Percentiles rank a stretch among this genome's conserved stretches.
Conservation (phyloP, 2,797 vertebrate genomes). For the Myotis myotis region DNA sequence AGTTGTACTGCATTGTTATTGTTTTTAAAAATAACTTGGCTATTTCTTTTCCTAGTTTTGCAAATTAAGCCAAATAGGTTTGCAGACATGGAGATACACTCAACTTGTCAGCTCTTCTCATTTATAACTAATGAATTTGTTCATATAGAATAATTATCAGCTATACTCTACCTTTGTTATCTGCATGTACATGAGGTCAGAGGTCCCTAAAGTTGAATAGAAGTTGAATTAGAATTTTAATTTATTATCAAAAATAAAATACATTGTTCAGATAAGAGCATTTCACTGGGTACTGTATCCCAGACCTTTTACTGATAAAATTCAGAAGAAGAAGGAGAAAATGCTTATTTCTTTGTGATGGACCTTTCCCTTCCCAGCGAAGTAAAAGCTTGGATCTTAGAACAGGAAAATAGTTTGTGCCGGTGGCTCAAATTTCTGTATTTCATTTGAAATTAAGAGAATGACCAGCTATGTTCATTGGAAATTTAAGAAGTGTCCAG, state of each 20-base stretch:
- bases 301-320: neutral
- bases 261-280: neutral
- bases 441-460: constrained; percentile 17
- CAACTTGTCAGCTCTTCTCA: neutral
- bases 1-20: neutral
- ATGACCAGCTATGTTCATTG: neutral
- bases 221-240: neutral
- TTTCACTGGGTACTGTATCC: neutral
- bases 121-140: neutral
- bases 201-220: neutral
- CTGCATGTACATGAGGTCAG: neutral
- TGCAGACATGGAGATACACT: neutral
- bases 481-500: neutral
- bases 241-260: constrained; percentile 18
- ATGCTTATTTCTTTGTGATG: neutral
- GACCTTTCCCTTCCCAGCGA: neutral
- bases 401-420: neutral
- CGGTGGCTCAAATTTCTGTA: neutral
- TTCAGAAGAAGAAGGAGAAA: neutral
- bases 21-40: neutral
- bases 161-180: neutral
- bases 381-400: neutral
- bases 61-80: constrained; percentile 3
- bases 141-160: neutral
- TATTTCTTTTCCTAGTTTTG: constrained; percentile 1